A percentile compares a stretch with the other conserved stretches of the same genome.
These are phyloP conservation scores for Phalloptychus januarius DNA, from an alignment of 2,797 vertebrate species.

Conservation along the genomic window DNA sequence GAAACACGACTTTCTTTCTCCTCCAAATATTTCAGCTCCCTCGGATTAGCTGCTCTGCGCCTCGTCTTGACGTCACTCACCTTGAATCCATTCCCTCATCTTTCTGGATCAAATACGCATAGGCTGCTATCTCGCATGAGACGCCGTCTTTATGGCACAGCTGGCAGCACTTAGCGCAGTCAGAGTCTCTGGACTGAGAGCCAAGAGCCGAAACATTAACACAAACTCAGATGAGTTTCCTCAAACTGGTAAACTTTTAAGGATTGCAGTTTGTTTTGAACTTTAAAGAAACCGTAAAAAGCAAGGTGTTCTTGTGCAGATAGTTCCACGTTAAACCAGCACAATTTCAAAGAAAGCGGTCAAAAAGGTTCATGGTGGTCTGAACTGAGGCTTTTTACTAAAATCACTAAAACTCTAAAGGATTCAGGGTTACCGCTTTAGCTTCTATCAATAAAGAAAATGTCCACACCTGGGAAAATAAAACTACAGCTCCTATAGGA, in stretches of 20 bases:
- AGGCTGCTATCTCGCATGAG: conserved; percentile 30
- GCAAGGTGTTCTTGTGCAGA: neutral
- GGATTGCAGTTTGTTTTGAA: neutral
- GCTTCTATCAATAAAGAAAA: neutral
- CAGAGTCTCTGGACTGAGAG: conserved; percentile 15
- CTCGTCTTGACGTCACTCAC: conserved; percentile 50
- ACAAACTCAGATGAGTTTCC: conserved; percentile 1
- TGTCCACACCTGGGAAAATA: neutral
- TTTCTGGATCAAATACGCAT: conserved; percentile 31
- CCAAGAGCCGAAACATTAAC: conserved; percentile 3
- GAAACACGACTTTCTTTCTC: conserved; percentile 11
- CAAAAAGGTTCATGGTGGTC: conserved; percentile 1
- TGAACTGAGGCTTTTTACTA: neutral
- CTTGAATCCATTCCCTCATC: conserved; percentile 57
- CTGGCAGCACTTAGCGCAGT: conserved; percentile 56
- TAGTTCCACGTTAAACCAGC: neutral
- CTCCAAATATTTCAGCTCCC: conserved; percentile 18
- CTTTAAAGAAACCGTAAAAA: neutral
- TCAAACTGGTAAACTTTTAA: conserved; percentile 14
- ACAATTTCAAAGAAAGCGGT: neutral
- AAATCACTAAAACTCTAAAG: neutral
- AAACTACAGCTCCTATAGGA: neutral
- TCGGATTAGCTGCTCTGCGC: conserved; percentile 24
- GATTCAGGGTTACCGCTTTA: neutral
- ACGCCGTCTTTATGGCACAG: conserved; percentile 50